phyloP scores from a whole-genome alignment of 2,797 vertebrate species.

The Cetoscarus ocellatus region DNA sequence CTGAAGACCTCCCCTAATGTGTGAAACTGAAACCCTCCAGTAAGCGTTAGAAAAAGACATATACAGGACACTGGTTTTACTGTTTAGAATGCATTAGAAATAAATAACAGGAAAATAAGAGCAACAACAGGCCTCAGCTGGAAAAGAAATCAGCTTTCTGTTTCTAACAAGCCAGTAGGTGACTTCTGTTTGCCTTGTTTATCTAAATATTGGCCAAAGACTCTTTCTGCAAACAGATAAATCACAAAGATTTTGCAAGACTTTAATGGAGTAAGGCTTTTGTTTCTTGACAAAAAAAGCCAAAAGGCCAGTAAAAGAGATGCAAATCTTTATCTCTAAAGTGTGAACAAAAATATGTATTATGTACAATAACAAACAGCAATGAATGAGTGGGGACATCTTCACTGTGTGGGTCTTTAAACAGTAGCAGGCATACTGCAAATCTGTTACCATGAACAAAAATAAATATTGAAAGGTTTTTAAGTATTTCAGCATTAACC shows the following conservation, averaged over 20 bases:
- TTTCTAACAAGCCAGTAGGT: background rate
- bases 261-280: background rate
- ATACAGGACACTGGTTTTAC: conserved; percentile 5
- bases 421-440: too few species aligned
- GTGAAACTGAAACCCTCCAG: conserved; percentile 26
- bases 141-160: too few species aligned
- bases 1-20: conserved; percentile 33
- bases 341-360: too few species aligned
- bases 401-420: too few species aligned
- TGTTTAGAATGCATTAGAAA: background rate
- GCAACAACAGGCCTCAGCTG: background rate
- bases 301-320: too few species aligned
- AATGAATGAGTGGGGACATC: too few species aligned
- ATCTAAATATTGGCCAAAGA: conserved; percentile 7
- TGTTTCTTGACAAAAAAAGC: too few species aligned
- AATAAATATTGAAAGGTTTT: too few species aligned
- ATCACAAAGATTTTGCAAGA: background rate
- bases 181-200: background rate
- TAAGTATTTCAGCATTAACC: too few species aligned
- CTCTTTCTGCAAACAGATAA: background rate
- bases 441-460: too few species aligned
- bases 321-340: too few species aligned
- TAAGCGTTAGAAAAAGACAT: conserved; percentile 13
- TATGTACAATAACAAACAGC: too few species aligned
- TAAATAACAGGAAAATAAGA: background rate